These are phyloP conservation scores for Isurus oxyrinchus DNA, from an alignment of 2,113 vertebrate species.

Conservation along the genomic window DNA sequence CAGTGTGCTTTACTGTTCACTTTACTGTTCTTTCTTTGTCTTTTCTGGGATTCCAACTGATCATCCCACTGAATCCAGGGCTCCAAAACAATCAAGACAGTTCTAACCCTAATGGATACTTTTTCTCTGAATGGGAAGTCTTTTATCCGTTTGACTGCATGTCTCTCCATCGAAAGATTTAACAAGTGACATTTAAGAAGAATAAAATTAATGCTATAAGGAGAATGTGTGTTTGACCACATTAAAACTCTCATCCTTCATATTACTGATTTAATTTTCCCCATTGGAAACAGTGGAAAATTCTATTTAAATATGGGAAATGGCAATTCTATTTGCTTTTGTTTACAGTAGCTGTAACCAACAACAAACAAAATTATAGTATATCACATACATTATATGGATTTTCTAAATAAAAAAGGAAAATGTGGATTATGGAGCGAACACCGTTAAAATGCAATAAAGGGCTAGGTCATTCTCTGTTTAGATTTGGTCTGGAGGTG, in stretches of 20 bases:
- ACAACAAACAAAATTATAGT: not conserved
- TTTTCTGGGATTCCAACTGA: not conserved
- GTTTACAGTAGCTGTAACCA: not conserved
- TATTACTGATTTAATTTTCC: not conserved
- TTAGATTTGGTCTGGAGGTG: not conserved
- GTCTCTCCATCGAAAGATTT: not conserved
- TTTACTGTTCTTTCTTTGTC: not conserved
- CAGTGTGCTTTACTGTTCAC: not conserved
- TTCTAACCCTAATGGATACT: not conserved
- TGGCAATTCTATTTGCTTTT: not conserved
- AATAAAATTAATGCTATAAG: not conserved
- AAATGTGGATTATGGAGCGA: not conserved
- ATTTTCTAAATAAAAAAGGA: not conserved
- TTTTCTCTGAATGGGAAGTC: not conserved
- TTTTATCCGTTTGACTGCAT: not conserved
- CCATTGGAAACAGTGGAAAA: not conserved
- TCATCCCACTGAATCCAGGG: not conserved
- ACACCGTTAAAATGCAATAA: not conserved
- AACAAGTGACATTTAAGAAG: not conserved
- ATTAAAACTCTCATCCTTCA: not conserved
- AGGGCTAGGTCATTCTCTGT: not conserved
- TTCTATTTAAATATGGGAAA: not conserved
- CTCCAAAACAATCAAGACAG: constrained; percentile 13
- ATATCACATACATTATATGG: not conserved
- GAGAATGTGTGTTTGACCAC: not conserved